phyloP scores from a whole-genome alignment of 2,797 vertebrate genomes.

The Acanthurus leucopareius region DNA sequence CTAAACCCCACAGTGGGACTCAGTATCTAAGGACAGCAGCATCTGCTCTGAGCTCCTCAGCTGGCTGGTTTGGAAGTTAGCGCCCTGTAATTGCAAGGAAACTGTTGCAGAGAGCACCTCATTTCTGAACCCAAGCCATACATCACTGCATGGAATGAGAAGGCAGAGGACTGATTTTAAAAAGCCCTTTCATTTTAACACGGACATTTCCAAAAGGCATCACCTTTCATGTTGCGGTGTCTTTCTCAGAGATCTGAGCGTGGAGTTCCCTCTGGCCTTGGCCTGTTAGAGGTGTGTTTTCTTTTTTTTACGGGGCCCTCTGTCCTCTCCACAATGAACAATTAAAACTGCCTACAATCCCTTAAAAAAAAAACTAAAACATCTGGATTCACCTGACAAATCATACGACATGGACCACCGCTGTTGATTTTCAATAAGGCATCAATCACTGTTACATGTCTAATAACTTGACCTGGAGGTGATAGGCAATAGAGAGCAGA shows the following conservation, averaged over 20 bases:
- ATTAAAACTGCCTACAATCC: constrained; percentile 22
- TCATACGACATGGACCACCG: constrained; percentile 21
- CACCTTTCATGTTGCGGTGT: constrained; percentile 78
- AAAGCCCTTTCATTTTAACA: constrained; percentile 84
- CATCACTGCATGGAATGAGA: constrained; percentile 83
- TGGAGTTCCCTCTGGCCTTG: constrained; percentile 62
- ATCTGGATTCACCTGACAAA: constrained; percentile 38
- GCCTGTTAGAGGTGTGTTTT: constrained; percentile 6
- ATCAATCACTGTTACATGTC: constrained; percentile 12
- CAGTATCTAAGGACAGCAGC: constrained; percentile 55
- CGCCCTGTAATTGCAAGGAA: constrained; percentile 85
- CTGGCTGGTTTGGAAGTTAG: constrained; percentile 67
- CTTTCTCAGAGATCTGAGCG: constrained; percentile 69
- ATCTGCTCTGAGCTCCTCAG: constrained; percentile 75
- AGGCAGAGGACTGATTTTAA: constrained; percentile 76
- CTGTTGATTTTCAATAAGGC: constrained; percentile 39
- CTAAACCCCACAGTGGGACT: constrained; percentile 27
- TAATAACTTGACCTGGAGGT: constrained; percentile 29
- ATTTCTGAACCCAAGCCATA: constrained; percentile 79
- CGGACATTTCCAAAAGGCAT: constrained; percentile 78
- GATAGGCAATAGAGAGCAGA: constrained; percentile 11
- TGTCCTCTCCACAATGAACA: constrained; percentile 20
- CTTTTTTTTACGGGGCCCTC: neutral
- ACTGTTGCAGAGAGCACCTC: constrained; percentile 72
- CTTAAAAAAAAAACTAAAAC: constrained; percentile 9